Conservation (phyloP, 1,140 invertebrate genomes). For the Rhyzopertha dominica region DNA sequence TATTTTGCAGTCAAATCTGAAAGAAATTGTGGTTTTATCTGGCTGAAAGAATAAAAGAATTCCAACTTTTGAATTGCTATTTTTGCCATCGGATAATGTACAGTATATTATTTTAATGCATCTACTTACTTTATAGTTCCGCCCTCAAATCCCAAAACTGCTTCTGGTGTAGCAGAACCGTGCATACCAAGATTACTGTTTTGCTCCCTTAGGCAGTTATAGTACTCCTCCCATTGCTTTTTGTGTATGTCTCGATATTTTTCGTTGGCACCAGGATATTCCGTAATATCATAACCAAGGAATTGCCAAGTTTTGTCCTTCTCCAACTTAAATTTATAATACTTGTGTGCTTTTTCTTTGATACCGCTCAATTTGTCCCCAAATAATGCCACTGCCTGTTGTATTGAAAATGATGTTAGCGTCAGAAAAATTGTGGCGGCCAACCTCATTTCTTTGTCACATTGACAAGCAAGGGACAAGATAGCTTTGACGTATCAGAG, state of each 20-base stretch:
- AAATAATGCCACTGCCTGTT: too few relatives aligned
- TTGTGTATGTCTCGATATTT: slow-evolving; percentile 40
- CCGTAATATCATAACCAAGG: slow-evolving; percentile 41
- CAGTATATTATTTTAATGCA: slow-evolving; percentile 12
- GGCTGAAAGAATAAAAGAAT: too few relatives aligned
- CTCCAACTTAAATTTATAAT: slow-evolving; percentile 35
- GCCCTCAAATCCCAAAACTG: slow-evolving; percentile 45
- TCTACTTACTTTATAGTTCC: slow-evolving; percentile 43
- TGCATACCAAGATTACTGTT: slow-evolving; percentile 33
- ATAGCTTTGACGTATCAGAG: too few relatives aligned
- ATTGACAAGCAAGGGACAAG: too few relatives aligned
- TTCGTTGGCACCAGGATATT: slow-evolving; percentile 47
- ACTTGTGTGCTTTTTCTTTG: slow-evolving; percentile 39
- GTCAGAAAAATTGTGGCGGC: too few relatives aligned
- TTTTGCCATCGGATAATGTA: too few relatives aligned
- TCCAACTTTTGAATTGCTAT: too few relatives aligned
- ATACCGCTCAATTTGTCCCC: too few relatives aligned
- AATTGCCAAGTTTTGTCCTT: slow-evolving; percentile 41
- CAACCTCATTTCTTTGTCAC: too few relatives aligned
- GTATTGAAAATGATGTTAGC: too few relatives aligned
- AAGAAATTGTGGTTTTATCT: slow-evolving; percentile 7
- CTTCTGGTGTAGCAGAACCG: slow-evolving; percentile 41
- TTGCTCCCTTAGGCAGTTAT: slow-evolving; percentile 46
- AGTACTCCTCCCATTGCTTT: slow-evolving; percentile 50
- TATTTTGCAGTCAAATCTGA: slow-evolving; percentile 50